Percentiles rank a stretch among this genome's conserved stretches.
Evolutionary conservation across 2,888 invertebrate species (phyloP).

Genomic region (Meliscaeva auricollis): DNA sequence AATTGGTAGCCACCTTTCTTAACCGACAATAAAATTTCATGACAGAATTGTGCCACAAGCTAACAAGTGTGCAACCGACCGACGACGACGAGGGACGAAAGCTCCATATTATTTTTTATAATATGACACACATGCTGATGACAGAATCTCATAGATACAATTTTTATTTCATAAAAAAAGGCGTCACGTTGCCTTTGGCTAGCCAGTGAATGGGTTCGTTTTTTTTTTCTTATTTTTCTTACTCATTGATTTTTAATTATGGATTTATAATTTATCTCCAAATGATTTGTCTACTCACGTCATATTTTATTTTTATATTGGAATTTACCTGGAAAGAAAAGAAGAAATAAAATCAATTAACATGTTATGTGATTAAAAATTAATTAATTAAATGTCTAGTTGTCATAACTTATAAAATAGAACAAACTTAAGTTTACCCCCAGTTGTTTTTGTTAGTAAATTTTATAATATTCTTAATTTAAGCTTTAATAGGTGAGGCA

Average conservation of each 20-base stretch:
- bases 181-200: not conserved
- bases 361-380: not conserved
- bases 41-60: constrained; percentile 18
- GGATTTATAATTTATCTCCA: not conserved
- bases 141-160: constrained; percentile 4
- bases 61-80: not conserved
- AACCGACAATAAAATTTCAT: not conserved
- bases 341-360: not conserved
- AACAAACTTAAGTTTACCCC: too few species aligned
- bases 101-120: not conserved
- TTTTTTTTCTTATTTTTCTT: not conserved
- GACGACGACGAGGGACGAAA: not conserved
- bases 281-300: constrained; percentile 27
- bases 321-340: constrained; percentile 21
- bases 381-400: constrained; percentile 4
- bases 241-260: not conserved
- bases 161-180: constrained; percentile 10
- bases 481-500: too few species aligned
- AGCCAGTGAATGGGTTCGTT: not conserved
- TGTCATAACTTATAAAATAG: too few species aligned
- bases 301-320: not conserved
- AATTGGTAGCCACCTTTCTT: constrained; percentile 7
- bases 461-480: too few species aligned
- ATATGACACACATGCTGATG: constrained; percentile 13
- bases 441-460: too few species aligned